Evolutionary conservation across 1,140 invertebrate species (phyloP), one percentile per base, ranked within the genome.

Genomic region (Oscheius sp.): DNA sequence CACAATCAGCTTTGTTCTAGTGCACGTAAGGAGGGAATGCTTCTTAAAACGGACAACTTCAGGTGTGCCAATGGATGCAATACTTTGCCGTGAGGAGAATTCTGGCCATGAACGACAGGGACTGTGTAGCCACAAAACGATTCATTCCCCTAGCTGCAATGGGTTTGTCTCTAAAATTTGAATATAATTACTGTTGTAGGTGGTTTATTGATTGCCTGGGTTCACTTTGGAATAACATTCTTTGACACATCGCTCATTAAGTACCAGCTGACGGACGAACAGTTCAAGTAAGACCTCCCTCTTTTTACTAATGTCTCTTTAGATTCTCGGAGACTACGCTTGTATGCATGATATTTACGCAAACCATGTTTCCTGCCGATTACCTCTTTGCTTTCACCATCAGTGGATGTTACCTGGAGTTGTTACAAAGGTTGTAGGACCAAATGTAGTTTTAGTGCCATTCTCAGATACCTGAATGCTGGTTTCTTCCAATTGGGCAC

Each of bases 311-410:
- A 15, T 3, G n/a, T 15, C n/a, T 10, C 29, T 29, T 59, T 42
- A 74, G 72, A 38, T 83, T 83, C 71, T 76, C 74, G 32, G 67
- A 77, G 52, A 65, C 77, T 0, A 82, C 81, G 10, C 69, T 83
- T 18, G 79, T 84, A 32, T 76, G 73, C 15, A 83, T 83, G 81
- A 83, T 84, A 34, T 77, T 80, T 66, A 84, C 82, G 3, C 82
- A 83, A 61, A 83, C 81, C 18, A 77, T 83, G n/a, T 83, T 85
- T 67, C 82, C 82, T 3, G 81, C 82, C 34, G 82, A 83, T 46
- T 83, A 83, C 46, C 68, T 83, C 13, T 83, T 73, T 59, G 78
- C 77, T 10, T 83, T 83, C 45, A 83, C 82, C 13, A 78, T 75
- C 18, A 77, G 78, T 64, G 82, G 82, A 7, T 83, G 82, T 65